Evolutionary conservation across 2,797 vertebrate genomes (phyloP), one percentile per base, ranked within the genome.

Genomic region (Allobates femoralis): DNA sequence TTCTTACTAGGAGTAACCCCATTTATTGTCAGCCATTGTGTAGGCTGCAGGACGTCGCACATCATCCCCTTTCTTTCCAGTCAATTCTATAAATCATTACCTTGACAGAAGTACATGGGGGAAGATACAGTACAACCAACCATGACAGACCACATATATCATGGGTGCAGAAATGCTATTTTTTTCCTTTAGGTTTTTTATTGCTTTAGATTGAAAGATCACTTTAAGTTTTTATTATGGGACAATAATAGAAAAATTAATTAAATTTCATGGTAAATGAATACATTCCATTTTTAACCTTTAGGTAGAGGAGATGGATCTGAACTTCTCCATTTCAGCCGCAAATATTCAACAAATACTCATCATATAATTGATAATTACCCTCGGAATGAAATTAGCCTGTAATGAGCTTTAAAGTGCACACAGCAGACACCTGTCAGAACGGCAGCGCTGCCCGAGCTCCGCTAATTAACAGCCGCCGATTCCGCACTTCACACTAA

Each of bases 331-430:
- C 51, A 77, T 77, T 77, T 12, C 28, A 77, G 51, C 75, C 2
- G 18, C 50, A 55, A 55, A 32, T 77, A 77, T 77, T 56, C 75
- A 56, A 56, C 75, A 56, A 56, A 77, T 34, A 32, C 51, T 77
- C 75, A 10, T 53, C 6, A 56, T n/a, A 32, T 80, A 62, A 41
- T 64, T 28, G 32, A 79, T 62, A 79, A 79, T 58, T 79, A 79
- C 28, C 77, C 30, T 21, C 26, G 15, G 41, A 46, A n/a, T 76
- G 15, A 53, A 76, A 76, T 50, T 76, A 53, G n/a, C 73, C n/a
- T n/a, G n/a, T 76, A 76, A 76, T 55, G 74, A 76, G 74, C 50
- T 32, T 30, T 55, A 76, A 55, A 76, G 51, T 76, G 74, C 46
- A 21, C 50, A 30, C 74, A 53, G 74, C 50, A 53, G 74, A 32